Evolutionary conservation across 2,797 vertebrate species (phyloP).

Genomic region (Pangasius sanitwongsei): DNA sequence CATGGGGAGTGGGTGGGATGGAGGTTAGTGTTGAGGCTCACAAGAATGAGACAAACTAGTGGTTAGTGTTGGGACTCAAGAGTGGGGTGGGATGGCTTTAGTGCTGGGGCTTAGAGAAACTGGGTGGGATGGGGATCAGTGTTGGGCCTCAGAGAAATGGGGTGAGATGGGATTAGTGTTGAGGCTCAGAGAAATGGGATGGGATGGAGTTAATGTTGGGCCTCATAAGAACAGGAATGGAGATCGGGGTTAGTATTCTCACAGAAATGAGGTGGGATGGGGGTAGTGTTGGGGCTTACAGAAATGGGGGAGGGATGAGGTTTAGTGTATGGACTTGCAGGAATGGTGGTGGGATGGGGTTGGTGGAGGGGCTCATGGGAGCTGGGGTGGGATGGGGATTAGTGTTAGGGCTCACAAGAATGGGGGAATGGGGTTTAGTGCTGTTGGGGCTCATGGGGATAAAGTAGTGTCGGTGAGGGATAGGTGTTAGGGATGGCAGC

Average conservation of each 20-base stretch:
- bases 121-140: neutral
- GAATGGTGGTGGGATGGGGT: neutral
- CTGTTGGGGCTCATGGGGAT: neutral
- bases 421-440: neutral
- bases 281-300: too few relatives aligned
- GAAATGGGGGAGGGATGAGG: too few relatives aligned
- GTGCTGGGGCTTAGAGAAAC: neutral
- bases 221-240: neutral
- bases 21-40: neutral
- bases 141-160: neutral
- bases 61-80: neutral
- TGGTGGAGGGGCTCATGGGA: neutral
- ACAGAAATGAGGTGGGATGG: neutral
- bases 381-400: neutral
- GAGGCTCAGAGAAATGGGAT: neutral
- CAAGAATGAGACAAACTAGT: neutral
- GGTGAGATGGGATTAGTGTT: neutral
- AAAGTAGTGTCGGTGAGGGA: neutral
- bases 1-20: neutral
- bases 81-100: too few relatives aligned
- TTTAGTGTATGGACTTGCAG: too few relatives aligned
- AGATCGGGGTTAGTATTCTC: neutral
- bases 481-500: neutral
- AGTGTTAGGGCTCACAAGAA: neutral
- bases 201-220: neutral